Conservation (phyloP, 1,140 invertebrate genomes). For the Metopolophium dirhodum region DNA sequence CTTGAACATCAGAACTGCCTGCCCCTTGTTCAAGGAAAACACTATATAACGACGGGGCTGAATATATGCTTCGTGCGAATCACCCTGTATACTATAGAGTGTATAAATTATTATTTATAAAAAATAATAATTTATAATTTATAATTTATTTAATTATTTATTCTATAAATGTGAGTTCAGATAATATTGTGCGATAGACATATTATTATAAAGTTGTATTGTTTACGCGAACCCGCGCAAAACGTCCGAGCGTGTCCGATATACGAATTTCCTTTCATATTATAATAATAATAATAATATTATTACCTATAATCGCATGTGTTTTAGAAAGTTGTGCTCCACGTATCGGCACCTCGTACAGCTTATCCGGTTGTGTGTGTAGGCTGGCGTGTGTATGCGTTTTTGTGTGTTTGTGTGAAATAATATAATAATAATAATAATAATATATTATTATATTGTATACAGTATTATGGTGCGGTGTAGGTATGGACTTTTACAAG, state of each 20-base stretch:
- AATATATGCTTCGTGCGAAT: not conserved
- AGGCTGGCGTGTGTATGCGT: not conserved
- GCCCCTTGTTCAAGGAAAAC: no score
- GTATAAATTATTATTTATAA: no score
- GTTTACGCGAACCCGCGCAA: not conserved
- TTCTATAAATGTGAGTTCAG: no score
- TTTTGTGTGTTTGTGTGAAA: not conserved
- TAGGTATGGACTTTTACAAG: not conserved
- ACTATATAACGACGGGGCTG: no score
- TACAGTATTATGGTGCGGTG: not conserved
- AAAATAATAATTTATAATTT: no score
- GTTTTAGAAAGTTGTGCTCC: not conserved
- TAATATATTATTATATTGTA: not conserved
- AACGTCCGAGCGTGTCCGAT: not conserved
- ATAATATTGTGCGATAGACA: not conserved
- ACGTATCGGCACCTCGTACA: not conserved
- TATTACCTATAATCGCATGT: not conserved
- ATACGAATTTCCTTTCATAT: conserved; percentile 8
- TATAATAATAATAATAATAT: not conserved
- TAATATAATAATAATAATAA: not conserved
- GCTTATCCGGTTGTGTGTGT: not conserved
- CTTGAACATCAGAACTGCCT: no score
- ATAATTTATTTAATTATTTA: no score
- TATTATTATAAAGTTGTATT: not conserved
- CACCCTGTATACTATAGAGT: not conserved